Conservation (phyloP, 2,797 vertebrate species). For the Lophotriccus pileatus region DNA sequence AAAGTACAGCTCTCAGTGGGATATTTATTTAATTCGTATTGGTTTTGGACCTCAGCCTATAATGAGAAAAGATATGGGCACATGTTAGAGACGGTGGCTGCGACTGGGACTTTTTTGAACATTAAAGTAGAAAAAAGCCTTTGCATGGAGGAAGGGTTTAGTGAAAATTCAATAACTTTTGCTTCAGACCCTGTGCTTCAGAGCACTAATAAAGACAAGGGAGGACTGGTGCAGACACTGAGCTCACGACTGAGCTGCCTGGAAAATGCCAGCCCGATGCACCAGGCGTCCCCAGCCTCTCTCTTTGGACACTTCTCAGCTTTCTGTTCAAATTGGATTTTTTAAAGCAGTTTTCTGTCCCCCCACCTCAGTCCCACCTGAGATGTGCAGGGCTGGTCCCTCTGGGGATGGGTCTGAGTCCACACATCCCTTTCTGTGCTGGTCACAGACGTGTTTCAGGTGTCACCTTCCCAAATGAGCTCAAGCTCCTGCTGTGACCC, state of each 20-base stretch:
- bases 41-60: conserved; percentile 78
- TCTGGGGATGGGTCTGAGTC: neutral
- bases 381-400: neutral
- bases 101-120: conserved; percentile 71
- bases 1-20: conserved; percentile 75
- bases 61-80: conserved; percentile 71
- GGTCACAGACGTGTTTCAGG: neutral
- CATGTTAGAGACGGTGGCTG: conserved; percentile 55
- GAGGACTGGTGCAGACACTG: conserved; percentile 35
- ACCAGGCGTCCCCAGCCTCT: neutral
- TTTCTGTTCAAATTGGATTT: neutral
- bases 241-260: neutral
- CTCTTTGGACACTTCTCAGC: neutral
- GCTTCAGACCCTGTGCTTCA: conserved; percentile 66
- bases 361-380: neutral
- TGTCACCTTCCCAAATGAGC: neutral
- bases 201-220: conserved; percentile 70
- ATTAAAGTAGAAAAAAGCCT: conserved; percentile 72
- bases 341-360: neutral
- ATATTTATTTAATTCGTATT: conserved; percentile 77
- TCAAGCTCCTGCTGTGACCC: neutral
- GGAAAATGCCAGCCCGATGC: neutral
- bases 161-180: conserved; percentile 77
- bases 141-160: conserved; percentile 73
- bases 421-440: accelerated